phyloP scores from a whole-genome alignment of 2,888 invertebrate species.

The Nesidiocoris tenuis region DNA sequence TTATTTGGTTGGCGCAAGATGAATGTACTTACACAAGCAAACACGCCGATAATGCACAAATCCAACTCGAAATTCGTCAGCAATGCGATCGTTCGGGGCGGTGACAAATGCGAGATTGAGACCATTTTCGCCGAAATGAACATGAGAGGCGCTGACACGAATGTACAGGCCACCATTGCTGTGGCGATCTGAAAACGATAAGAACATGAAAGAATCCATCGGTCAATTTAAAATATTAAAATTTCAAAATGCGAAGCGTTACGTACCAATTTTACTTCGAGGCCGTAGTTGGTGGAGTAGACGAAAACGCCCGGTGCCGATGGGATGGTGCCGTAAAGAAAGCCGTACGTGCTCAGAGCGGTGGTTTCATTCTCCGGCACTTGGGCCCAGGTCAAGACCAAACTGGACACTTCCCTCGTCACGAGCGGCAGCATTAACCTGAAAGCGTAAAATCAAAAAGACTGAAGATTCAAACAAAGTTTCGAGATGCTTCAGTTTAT shows the following conservation, averaged over 20 bases:
- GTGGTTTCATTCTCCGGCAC: conserved; percentile 70
- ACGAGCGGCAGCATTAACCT: conserved; percentile 81
- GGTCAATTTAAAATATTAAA: conserved; percentile 41
- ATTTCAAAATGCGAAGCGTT: conserved; percentile 4
- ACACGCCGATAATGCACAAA: conserved; percentile 74
- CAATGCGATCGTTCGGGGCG: conserved; percentile 72
- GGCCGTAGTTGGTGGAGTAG: conserved; percentile 81
- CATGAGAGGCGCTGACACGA: conserved; percentile 91
- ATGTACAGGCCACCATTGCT: conserved; percentile 92
- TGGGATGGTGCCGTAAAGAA: conserved; percentile 93
- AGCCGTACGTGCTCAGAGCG: conserved; percentile 87
- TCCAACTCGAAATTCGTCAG: conserved; percentile 79
- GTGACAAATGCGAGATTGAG: conserved; percentile 68
- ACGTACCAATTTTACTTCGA: conserved; percentile 79
- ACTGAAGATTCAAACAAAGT: no score
- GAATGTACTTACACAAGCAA: conserved; percentile 64
- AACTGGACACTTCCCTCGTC: conserved; percentile 78
- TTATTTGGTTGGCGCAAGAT: no score
- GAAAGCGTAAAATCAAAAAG: conserved; percentile 35
- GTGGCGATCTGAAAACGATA: conserved; percentile 73
- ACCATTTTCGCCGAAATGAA: conserved; percentile 93
- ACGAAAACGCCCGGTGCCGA: conserved; percentile 96
- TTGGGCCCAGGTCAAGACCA: conserved; percentile 66
- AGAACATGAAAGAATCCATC: background rate
- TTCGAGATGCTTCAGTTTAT: no score